A percentile compares a stretch with the other conserved stretches of the same genome.
Conservation (phyloP, 2,797 vertebrate genomes). For the Enteromius anoplus region DNA sequence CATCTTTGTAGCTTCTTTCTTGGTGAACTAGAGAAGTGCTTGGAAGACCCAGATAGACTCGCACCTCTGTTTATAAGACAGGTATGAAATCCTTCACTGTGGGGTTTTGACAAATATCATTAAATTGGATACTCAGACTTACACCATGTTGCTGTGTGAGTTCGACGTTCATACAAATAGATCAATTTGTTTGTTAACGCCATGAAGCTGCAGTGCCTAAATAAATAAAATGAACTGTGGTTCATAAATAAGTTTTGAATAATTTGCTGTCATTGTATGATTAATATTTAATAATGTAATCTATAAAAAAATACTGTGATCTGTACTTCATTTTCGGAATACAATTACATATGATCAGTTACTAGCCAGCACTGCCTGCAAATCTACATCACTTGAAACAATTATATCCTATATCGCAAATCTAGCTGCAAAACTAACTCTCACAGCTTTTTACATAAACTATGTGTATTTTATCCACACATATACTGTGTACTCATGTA, state of each 20-base stretch:
- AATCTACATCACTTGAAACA: not conserved
- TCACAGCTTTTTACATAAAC: not conserved
- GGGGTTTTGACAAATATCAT: not conserved
- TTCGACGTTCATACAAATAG: not conserved
- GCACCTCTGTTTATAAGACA: slow-evolving; percentile 95
- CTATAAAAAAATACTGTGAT: not conserved
- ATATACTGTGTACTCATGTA: not conserved
- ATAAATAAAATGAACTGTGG: not conserved
- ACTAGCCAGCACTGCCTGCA: not conserved
- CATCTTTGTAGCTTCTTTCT: slow-evolving; percentile 87
- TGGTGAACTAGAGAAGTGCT: slow-evolving; percentile 95
- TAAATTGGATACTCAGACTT: not conserved
- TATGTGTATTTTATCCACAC: not conserved
- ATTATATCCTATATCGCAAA: not conserved
- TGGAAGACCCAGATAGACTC: slow-evolving; percentile 95
- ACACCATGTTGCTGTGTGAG: not conserved
- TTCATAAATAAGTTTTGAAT: not conserved
- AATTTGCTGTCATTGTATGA: not conserved
- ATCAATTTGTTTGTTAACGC: too few relatives aligned
- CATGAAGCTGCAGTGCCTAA: not conserved
- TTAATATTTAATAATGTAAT: not conserved
- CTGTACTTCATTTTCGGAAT: not conserved
- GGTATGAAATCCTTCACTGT: slow-evolving; percentile 71
- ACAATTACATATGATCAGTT: not conserved
- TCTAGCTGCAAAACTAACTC: not conserved